Evolutionary conservation across 2,113 vertebrate species (phyloP).

Genomic region (Microcebus murinus): DNA sequence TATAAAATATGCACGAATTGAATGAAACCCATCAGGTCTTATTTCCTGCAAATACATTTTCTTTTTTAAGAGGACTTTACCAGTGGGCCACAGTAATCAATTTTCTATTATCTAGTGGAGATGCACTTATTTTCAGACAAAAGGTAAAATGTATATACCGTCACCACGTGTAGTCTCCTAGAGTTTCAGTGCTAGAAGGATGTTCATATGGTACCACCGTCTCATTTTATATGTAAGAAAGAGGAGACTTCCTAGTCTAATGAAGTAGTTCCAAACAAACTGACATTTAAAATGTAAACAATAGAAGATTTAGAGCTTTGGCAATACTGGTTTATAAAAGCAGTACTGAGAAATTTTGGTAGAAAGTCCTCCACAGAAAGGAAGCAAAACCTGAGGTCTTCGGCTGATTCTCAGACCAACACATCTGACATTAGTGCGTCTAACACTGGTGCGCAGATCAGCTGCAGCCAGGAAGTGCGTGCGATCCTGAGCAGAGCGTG

Average conservation of each 20-base stretch:
- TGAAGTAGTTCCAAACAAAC: background rate
- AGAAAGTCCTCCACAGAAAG: background rate
- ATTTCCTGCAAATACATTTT: background rate
- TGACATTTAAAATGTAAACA: background rate
- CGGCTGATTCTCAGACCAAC: too few species aligned
- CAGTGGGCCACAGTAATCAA: background rate
- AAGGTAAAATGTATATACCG: background rate
- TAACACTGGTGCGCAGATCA: accelerated
- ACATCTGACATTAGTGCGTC: accelerated
- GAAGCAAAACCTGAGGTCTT: background rate
- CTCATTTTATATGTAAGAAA: background rate
- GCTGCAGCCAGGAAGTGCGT: background rate
- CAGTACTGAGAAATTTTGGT: background rate
- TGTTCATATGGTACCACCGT: background rate
- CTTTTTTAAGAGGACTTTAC: background rate
- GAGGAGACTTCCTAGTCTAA: background rate
- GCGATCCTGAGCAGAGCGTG: background rate
- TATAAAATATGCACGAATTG: background rate
- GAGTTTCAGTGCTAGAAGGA: background rate
- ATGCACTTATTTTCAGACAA: background rate
- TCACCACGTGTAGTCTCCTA: too few species aligned
- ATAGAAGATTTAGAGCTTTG: background rate
- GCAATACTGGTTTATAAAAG: background rate
- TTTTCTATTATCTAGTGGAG: background rate
- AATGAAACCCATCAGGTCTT: background rate